phyloP scores from a whole-genome alignment of 2,888 invertebrate species.

The Hoplodrina ambigua region DNA sequence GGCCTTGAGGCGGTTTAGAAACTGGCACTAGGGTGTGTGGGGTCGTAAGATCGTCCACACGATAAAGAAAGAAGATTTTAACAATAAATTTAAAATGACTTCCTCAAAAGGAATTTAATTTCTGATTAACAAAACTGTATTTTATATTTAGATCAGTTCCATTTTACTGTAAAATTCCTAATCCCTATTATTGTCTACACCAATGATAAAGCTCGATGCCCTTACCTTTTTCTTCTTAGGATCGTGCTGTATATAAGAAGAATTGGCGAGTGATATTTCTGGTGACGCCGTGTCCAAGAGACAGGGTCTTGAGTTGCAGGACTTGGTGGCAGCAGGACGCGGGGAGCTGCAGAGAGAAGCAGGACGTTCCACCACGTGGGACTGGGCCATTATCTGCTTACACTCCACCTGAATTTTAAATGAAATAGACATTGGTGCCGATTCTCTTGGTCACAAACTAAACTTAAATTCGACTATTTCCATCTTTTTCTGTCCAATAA shows the following conservation, averaged over 20 bases:
- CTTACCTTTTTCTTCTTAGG: constrained; percentile 93
- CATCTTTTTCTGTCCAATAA: too few species aligned
- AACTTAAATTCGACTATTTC: too few species aligned
- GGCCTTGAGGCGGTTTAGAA: too few species aligned
- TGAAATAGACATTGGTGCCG: not conserved
- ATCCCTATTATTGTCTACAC: too few species aligned
- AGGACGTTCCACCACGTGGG: constrained; percentile 95
- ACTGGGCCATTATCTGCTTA: constrained; percentile 97
- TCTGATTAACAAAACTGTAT: not conserved
- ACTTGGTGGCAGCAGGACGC: constrained; percentile 94
- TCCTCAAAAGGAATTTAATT: not conserved
- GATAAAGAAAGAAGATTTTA: too few species aligned
- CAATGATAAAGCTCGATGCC: not conserved
- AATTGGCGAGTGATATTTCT: constrained; percentile 94
- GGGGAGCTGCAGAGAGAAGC: constrained; percentile 94
- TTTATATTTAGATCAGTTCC: not conserved
- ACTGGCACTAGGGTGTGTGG: too few species aligned
- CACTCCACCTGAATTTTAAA: constrained; percentile 92
- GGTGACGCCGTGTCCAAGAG: constrained; percentile 93
- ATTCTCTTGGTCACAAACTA: too few species aligned
- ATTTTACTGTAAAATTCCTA: too few species aligned
- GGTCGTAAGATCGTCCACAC: too few species aligned
- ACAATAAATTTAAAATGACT: too few species aligned
- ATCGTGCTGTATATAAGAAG: constrained; percentile 96
- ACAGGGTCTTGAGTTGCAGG: constrained; percentile 96